Conservation (phyloP, 2,113 vertebrate genomes). For the Percopsis transmontana region DNA sequence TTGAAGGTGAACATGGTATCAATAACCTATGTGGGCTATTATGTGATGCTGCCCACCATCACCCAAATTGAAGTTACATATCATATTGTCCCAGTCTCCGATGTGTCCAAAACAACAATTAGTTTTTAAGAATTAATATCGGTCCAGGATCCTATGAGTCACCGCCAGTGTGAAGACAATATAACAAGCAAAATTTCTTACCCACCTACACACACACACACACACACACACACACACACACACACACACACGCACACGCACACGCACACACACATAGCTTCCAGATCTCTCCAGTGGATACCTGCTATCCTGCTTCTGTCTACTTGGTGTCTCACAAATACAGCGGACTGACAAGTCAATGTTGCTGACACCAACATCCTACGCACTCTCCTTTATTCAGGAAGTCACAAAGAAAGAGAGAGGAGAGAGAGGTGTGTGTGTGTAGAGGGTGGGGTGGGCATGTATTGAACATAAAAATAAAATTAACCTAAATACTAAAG, state of each 20-base stretch:
- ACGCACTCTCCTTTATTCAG: conserved; percentile 23
- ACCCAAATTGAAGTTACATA: no score
- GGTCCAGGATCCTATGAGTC: background rate
- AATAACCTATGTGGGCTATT: no score
- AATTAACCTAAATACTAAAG: conserved; percentile 29
- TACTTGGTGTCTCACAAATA: conserved; percentile 21
- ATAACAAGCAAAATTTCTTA: background rate
- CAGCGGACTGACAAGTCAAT: conserved; percentile 22
- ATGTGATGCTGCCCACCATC: no score
- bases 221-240: background rate
- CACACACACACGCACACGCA: background rate
- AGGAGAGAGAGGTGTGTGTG: background rate
- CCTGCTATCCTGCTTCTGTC: conserved; percentile 10
- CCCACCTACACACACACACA: background rate
- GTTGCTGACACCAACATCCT: conserved; percentile 31
- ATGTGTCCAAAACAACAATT: no score
- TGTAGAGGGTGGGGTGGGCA: background rate
- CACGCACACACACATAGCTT: background rate
- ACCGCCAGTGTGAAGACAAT: conserved; percentile 6
- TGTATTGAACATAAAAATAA: conserved; percentile 28
- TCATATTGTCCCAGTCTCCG: no score
- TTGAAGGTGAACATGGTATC: no score
- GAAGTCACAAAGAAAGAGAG: conserved; percentile 3
- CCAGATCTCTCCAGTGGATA: background rate
- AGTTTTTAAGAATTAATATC: no score